Conservation (phyloP, 1,140 invertebrate species). For the Brachionus paranguensis region DNA sequence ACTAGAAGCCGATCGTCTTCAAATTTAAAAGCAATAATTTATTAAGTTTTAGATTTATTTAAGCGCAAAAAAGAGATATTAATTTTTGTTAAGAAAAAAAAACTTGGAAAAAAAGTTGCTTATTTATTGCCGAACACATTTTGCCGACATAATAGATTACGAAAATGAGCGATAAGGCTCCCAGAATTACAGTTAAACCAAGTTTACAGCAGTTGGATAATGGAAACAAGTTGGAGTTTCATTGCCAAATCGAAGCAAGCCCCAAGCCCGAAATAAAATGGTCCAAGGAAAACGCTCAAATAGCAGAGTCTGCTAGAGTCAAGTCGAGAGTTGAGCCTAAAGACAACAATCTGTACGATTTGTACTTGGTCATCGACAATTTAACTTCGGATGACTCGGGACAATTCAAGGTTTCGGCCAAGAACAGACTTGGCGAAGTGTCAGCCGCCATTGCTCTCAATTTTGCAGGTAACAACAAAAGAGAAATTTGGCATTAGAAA, state of each 20-base stretch:
- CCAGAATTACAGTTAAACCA: conserved; percentile 93
- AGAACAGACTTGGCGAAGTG: conserved; percentile 90
- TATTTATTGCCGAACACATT: neutral
- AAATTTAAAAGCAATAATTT: neutral
- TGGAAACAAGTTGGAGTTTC: conserved; percentile 82
- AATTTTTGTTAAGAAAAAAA: neutral
- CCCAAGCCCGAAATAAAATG: conserved; percentile 77
- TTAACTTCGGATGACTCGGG: conserved; percentile 65
- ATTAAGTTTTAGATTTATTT: neutral
- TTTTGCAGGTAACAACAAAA: conserved; percentile 76
- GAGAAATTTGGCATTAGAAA: neutral
- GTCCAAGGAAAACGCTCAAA: conserved; percentile 76
- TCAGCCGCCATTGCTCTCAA: conserved; percentile 91
- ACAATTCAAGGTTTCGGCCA: conserved; percentile 88
- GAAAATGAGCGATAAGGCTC: conserved; percentile 50
- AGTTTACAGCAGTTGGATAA: conserved; percentile 92
- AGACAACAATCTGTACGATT: neutral
- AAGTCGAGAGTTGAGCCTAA: neutral
- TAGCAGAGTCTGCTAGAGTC: neutral
- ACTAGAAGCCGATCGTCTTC: neutral
- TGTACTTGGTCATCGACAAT: conserved; percentile 29
- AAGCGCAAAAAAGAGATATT: neutral
- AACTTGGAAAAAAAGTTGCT: neutral
- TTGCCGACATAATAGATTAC: neutral
- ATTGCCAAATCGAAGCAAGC: conserved; percentile 84